Evolutionary conservation across 2,113 vertebrate species (phyloP).

Genomic region (Calyptommatus sinebrachiatus): DNA sequence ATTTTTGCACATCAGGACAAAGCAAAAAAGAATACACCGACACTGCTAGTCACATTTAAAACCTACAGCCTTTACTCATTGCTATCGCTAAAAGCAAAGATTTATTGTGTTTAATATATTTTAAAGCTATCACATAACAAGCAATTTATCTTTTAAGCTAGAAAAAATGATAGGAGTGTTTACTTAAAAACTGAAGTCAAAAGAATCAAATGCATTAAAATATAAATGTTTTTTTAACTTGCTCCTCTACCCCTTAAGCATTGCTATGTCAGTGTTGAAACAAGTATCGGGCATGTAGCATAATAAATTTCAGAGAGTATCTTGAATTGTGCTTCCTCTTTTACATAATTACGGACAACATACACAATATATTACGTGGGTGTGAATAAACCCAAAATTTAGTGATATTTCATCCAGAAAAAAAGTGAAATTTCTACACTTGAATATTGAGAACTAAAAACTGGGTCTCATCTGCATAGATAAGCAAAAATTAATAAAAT

Average conservation of each 20-base stretch:
- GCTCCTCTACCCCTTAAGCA: neutral
- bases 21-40: neutral
- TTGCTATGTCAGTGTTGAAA: neutral
- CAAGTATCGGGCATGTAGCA: neutral
- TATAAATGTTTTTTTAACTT: neutral
- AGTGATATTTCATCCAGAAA: too few species aligned
- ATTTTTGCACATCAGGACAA: conserved; percentile 30
- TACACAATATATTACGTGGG: neutral
- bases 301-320: neutral
- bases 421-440: too few species aligned
- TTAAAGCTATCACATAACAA: conserved; percentile 43
- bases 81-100: conserved; percentile 47
- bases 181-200: conserved; percentile 52
- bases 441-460: too few species aligned
- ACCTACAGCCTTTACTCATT: conserved; percentile 22
- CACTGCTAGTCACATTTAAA: conserved; percentile 37
- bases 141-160: conserved; percentile 50
- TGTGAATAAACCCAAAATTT: too few species aligned
- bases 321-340: neutral
- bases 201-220: conserved; percentile 19
- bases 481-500: too few species aligned
- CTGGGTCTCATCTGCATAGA: too few species aligned
- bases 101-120: conserved; percentile 63
- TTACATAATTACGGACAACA: neutral
- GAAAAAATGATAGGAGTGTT: conserved; percentile 20